Percentiles rank a stretch among this genome's conserved stretches.
Conservation (phyloP, 2,797 vertebrate genomes). For the Jordanella pulchra region DNA sequence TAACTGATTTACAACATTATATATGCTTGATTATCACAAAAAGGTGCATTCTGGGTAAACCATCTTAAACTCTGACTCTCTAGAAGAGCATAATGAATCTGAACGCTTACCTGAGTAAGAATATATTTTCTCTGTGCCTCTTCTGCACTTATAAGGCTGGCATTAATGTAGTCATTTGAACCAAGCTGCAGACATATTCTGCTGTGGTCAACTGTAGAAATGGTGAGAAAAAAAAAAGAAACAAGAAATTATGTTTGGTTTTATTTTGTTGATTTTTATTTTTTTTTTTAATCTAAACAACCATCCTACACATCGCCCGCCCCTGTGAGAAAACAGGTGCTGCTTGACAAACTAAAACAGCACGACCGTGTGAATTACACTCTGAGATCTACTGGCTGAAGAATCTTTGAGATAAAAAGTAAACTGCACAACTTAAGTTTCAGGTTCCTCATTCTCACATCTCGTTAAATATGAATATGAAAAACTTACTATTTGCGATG, state of each 20-base stretch:
- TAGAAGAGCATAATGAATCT: background rate
- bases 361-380: background rate
- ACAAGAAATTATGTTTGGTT: constrained; percentile 12
- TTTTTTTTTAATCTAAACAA: background rate
- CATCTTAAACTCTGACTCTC: background rate
- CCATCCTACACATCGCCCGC: constrained; percentile 27
- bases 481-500: constrained; percentile 23
- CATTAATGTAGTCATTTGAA: constrained; percentile 95
- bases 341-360: constrained; percentile 6
- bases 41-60: background rate
- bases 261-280: background rate
- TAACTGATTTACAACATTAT: background rate
- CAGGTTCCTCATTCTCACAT: constrained; percentile 33
- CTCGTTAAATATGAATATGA: constrained; percentile 7
- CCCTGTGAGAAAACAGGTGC: constrained; percentile 10
- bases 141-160: constrained; percentile 93
- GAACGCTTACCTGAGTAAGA: constrained; percentile 91
- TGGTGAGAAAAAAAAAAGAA: constrained; percentile 13
- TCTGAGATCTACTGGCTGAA: background rate
- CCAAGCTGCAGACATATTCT: constrained; percentile 92
- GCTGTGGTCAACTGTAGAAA: constrained; percentile 93
- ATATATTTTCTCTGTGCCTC: constrained; percentile 97
- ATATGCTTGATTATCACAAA: background rate
- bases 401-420: constrained; percentile 4
- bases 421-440: constrained; percentile 16